Evolutionary conservation across 2,113 vertebrate genomes (phyloP).

Genomic region (Colossoma macropomum): DNA sequence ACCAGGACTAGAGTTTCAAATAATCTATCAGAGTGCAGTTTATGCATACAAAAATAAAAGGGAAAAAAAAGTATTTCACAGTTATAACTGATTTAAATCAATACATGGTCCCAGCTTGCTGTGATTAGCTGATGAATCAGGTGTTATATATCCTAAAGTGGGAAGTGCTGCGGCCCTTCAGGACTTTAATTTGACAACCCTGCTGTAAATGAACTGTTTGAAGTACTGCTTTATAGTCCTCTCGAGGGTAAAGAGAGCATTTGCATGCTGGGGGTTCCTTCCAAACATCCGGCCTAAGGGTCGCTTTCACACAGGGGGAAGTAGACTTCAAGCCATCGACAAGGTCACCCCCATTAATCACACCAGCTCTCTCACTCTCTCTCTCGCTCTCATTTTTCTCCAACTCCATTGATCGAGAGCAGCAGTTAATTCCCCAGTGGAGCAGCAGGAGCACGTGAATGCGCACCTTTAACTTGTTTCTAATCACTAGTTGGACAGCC

Average conservation of each 20-base stretch:
- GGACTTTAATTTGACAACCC: slow-evolving; percentile 11
- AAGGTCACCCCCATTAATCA: slow-evolving; percentile 83
- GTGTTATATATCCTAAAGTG: background rate
- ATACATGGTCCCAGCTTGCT: no score
- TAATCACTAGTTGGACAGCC: slow-evolving; percentile 77
- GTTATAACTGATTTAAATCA: no score
- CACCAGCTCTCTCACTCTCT: slow-evolving; percentile 58
- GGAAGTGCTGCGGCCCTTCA: background rate
- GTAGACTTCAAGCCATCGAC: slow-evolving; percentile 69
- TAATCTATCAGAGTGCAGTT: no score
- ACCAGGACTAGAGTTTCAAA: no score
- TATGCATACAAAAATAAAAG: no score
- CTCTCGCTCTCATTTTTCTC: slow-evolving; percentile 67
- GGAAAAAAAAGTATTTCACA: no score
- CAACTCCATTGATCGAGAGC: slow-evolving; percentile 78
- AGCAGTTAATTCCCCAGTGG: slow-evolving; percentile 75
- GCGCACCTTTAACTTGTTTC: slow-evolving; percentile 75
- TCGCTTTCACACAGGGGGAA: slow-evolving; percentile 74
- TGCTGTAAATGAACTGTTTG: slow-evolving; percentile 22
- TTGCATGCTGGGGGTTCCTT: slow-evolving; percentile 66
- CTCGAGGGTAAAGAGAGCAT: slow-evolving; percentile 32
- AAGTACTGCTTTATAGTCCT: background rate
- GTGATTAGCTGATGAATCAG: background rate
- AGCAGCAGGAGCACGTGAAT: slow-evolving; percentile 68
- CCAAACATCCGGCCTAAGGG: slow-evolving; percentile 60